Evolutionary conservation across 2,888 invertebrate genomes (phyloP), one percentile per base, ranked within the genome.

Genomic region (Bruchidius siliquastri): DNA sequence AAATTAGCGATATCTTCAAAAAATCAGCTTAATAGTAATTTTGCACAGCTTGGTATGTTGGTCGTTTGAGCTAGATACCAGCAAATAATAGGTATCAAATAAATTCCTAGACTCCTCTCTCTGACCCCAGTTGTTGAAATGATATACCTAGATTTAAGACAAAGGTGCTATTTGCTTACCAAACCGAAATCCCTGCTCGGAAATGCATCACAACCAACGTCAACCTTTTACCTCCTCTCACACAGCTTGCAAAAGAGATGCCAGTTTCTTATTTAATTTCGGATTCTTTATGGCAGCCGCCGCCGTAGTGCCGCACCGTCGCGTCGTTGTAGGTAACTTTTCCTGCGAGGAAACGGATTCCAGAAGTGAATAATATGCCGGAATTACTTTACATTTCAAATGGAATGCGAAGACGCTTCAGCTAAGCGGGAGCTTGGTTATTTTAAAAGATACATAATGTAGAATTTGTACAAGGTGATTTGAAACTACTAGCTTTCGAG

Each of bases 361-460:
- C 49, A 49, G 49, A 49, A 69, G 69, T 26, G 69, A 69, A 69
- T 26, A 26, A 21, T 26, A 26, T 20, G 26, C 22, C 69, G 69
- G 69, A 69, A 69, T 69, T 69, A 69, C 26, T 69, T 69, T 26
- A 69, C 69, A 69, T 69, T 69, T 21, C 26, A 69, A 69, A 26
- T 26, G 26, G 69, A 22, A 26, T 20, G 69, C 26, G 69, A 26
- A 21, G 69, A 69, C 22, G 69, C 20, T 26, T 2, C 21, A 18
- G 49, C 8, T 49, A 49, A 49, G 49, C 49, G 49, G 49, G 13
- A 13, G 49, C 49, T 49, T 18, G 49, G 49, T 49, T 49, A 49
- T 49, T 49, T 18, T 13, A 13, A 49, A 49, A 49, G 49, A 49
- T 49, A 49, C 49, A 49, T 49, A 49, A 49, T 13, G 49, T 49